Conservation (phyloP, 1,140 invertebrate species). For the Grapholita molesta region DNA sequence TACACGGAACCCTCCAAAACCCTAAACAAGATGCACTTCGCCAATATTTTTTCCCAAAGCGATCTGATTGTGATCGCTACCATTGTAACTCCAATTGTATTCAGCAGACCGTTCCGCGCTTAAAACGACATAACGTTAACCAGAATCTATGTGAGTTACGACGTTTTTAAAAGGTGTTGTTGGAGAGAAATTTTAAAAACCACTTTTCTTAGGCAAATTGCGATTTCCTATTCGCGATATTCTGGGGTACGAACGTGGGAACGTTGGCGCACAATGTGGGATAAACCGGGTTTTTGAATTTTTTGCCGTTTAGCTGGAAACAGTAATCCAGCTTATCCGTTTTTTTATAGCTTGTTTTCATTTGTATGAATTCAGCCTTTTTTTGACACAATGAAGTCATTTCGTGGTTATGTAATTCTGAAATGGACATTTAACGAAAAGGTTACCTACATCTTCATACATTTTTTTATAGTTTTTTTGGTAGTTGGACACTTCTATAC, state of each 20-base stretch:
- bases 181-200: constrained; percentile 49
- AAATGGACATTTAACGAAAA: background rate
- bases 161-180: constrained; percentile 42
- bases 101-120: background rate
- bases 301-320: background rate
- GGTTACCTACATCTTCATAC: no score
- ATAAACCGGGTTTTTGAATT: constrained; percentile 7
- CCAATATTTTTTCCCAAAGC: constrained; percentile 38
- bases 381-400: background rate
- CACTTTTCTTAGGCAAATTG: constrained; percentile 52
- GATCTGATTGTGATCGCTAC: constrained; percentile 62
- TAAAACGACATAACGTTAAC: background rate
- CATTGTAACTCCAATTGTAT: constrained; percentile 57
- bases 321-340: background rate
- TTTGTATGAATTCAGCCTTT: background rate
- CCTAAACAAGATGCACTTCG: background rate
- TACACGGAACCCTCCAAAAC: background rate
- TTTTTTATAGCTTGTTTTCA: constrained; percentile 3
- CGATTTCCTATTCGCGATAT: constrained; percentile 43
- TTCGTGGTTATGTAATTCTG: background rate
- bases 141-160: background rate
- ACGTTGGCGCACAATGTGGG: constrained; percentile 29
- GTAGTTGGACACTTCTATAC: background rate
- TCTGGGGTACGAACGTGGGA: constrained; percentile 55
- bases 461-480: background rate